Conservation (phyloP, 2,888 invertebrate genomes). For the Thelaira solivaga region DNA sequence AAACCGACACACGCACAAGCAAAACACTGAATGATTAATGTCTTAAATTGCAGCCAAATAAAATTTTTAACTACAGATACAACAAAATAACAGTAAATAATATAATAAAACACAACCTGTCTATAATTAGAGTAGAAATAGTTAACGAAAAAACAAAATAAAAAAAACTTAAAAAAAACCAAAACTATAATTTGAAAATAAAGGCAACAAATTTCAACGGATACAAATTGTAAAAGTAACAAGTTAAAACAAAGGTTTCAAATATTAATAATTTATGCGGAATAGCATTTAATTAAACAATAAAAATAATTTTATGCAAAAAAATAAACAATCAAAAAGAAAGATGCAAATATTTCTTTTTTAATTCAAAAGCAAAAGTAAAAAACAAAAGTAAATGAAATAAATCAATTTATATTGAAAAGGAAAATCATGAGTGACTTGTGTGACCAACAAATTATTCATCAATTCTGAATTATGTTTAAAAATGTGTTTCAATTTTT, state of each 20-base stretch:
- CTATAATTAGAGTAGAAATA: conserved; percentile 52
- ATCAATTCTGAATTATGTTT: conserved; percentile 60
- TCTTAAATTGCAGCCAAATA: conserved; percentile 48
- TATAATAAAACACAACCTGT: conserved; percentile 14
- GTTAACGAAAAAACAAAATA: not conserved
- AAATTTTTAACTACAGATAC: not conserved
- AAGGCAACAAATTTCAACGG: not conserved
- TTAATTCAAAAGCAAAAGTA: not conserved
- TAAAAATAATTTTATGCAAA: too few species aligned
- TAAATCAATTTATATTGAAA: not conserved
- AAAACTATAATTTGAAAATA: conserved; percentile 12
- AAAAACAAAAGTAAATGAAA: not conserved
- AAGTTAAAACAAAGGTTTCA: conserved; percentile 8
- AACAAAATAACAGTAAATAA: conserved; percentile 1
- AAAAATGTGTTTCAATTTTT: conserved; percentile 64
- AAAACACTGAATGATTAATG: conserved; percentile 46
- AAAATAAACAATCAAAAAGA: too few species aligned
- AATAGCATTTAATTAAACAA: too few species aligned
- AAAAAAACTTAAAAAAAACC: conserved; percentile 2
- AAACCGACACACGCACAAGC: conserved; percentile 1
- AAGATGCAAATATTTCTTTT: not conserved
- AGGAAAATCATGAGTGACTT: conserved; percentile 1
- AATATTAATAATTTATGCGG: too few species aligned
- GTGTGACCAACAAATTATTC: conserved; percentile 3
- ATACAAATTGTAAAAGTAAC: not conserved